phyloP scores from a whole-genome alignment of 1,140 invertebrate species.

The Ganaspis sp. region DNA sequence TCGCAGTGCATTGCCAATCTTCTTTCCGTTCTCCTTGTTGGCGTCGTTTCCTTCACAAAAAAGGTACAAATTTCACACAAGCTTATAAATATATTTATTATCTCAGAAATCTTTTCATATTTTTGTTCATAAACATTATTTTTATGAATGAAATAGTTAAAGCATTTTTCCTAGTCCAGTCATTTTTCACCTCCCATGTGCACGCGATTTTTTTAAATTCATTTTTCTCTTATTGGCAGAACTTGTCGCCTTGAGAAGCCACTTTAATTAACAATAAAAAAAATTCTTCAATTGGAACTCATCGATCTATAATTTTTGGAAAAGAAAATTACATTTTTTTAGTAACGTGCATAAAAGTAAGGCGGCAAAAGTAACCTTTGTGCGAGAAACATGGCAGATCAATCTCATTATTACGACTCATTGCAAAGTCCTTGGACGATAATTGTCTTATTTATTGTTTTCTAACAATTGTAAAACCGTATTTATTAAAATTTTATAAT shows the following conservation, averaged over 20 bases:
- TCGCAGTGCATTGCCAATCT: neutral
- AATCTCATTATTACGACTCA: neutral
- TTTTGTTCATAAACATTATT: too few species aligned
- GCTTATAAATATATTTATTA: neutral
- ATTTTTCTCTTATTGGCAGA: too few species aligned
- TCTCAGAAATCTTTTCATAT: neutral
- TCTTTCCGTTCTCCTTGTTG: neutral
- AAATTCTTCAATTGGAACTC: too few species aligned
- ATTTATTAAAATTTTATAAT: too few species aligned
- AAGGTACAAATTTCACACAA: neutral
- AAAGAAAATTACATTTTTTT: neutral
- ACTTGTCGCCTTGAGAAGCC: too few species aligned
- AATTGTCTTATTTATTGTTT: neutral
- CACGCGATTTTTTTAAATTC: too few species aligned
- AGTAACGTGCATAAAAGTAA: neutral
- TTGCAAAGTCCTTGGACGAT: neutral
- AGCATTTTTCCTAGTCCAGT: too few species aligned
- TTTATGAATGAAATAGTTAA: too few species aligned
- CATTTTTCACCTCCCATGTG: too few species aligned
- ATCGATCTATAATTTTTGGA: neutral
- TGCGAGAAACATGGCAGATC: conserved; percentile 1
- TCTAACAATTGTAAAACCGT: neutral
- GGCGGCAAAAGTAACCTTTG: conserved; percentile 9
- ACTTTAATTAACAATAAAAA: too few species aligned
- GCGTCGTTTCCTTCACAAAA: conserved; percentile 4